Conservation (phyloP, 1,140 invertebrate species). For the Eupristina koningsbergeri region DNA sequence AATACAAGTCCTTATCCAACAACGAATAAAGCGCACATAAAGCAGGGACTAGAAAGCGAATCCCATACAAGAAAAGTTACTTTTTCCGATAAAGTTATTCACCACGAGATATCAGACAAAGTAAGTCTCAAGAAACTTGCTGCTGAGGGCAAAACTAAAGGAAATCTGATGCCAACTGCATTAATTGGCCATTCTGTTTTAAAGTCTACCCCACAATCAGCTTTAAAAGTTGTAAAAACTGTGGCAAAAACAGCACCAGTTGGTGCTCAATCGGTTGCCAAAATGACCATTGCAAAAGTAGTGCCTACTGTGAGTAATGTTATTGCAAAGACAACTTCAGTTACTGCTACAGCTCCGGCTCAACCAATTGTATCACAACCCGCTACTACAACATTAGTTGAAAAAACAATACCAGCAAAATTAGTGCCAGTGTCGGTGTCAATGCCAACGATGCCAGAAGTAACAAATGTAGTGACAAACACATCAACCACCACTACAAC, state of each 20-base stretch:
- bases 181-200: constrained; percentile 6
- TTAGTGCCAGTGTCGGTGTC: not conserved
- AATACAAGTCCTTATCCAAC: constrained; percentile 9
- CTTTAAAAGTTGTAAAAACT: constrained; percentile 16
- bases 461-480: not conserved
- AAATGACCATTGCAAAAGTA: not conserved
- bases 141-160: constrained; percentile 21
- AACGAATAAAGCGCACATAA: not conserved
- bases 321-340: not conserved
- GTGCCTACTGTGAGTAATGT: too few relatives aligned
- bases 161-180: not conserved
- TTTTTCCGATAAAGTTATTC: constrained; percentile 48
- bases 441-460: not conserved
- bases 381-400: not conserved
- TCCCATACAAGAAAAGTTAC: constrained; percentile 58
- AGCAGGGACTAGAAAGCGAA: not conserved
- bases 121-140: constrained; percentile 32
- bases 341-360: too few relatives aligned
- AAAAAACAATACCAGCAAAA: not conserved
- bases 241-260: not conserved
- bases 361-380: not conserved
- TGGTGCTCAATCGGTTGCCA: not conserved
- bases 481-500: too few relatives aligned
- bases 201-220: not conserved
- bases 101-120: constrained; percentile 43